phyloP scores from a whole-genome alignment of 2,797 vertebrate species.

The Centroberyx gerrardi region DNA sequence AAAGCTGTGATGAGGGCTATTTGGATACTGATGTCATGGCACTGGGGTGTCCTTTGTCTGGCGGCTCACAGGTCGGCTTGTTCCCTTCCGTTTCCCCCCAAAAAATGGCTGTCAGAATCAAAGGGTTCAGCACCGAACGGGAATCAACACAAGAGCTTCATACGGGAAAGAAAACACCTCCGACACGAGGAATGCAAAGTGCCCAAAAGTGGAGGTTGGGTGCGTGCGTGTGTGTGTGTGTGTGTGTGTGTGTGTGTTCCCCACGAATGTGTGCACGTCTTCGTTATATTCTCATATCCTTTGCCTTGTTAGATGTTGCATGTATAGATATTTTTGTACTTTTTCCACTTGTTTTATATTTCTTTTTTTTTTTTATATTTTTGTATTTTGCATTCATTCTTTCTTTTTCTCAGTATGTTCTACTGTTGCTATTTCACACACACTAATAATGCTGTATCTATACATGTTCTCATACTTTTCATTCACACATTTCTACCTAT shows the following conservation, averaged over 20 bases:
- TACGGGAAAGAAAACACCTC: constrained; percentile 18
- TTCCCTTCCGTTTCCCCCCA: constrained; percentile 1
- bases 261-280: too few species aligned
- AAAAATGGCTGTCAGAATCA: constrained; percentile 32
- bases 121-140: constrained; percentile 20
- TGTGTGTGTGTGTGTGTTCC: constrained; percentile 2
- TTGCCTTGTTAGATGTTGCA: too few species aligned
- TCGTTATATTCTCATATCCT: too few species aligned
- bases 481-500: too few species aligned
- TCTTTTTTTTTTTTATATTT: too few species aligned
- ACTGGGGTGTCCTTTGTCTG: constrained; percentile 15
- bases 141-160: neutral
- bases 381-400: too few species aligned
- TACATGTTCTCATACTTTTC: too few species aligned
- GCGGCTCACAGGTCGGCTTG: neutral
- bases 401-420: too few species aligned
- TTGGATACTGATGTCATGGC: constrained; percentile 58
- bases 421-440: too few species aligned
- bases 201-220: neutral
- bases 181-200: constrained; percentile 9
- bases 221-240: neutral
- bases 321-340: too few species aligned
- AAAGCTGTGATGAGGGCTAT: constrained; percentile 60
- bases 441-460: too few species aligned
- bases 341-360: too few species aligned